Base-by-base conservation (phyloP, 2,888 invertebrate species). In the Melinopterus prodromus region DNA sequence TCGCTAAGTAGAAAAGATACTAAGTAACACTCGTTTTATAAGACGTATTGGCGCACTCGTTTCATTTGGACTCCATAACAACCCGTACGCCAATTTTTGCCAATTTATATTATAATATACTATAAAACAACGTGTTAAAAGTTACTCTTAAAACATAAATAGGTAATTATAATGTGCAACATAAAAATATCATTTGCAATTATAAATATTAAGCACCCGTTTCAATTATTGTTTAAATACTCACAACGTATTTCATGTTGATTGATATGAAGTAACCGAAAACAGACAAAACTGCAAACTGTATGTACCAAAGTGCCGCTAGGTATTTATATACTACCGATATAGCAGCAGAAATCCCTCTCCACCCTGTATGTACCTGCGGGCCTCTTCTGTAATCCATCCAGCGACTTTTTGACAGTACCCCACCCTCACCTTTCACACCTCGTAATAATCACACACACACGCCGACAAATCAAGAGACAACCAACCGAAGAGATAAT, bases 161-260 rank as follows among this genome's bases (percentile, higher is more conserved):
- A 26, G 26, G 26, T 26, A 26, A 26, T 2, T 26, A 26, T 26
- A 26, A 26, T 26, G 3, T 26, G 26, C 26, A 26, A 26, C 26
- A 3, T 26, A 26, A 26, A 26, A 26, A 26, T 26, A 3, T 26
- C 26, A 26, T 2, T 26, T 26, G 26, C 1, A 26, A 26, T 26
- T 26, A 26, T 26, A 2, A 26, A 26, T 26, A 26, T 26, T 26
- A 26, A 26, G 26, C 1, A 2, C 26, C 26, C 26, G 26, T 37
- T 15, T 74, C 26, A 6, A 76, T 38, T 35, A 53, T 53, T 53
- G 26, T 26, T 53, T 53, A 9, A 12, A 74, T 77, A 80, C 80
- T 80, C 69, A 80, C 80, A 69, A 80, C n/a, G 70, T 71, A 76
- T 77, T 80, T 80, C 80, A 80, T 80, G 77, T 77, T 77, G 80